Percentiles rank a stretch among this genome's conserved stretches.
Conservation (phyloP, 2,888 invertebrate species). For the Pelosia muscerda region DNA sequence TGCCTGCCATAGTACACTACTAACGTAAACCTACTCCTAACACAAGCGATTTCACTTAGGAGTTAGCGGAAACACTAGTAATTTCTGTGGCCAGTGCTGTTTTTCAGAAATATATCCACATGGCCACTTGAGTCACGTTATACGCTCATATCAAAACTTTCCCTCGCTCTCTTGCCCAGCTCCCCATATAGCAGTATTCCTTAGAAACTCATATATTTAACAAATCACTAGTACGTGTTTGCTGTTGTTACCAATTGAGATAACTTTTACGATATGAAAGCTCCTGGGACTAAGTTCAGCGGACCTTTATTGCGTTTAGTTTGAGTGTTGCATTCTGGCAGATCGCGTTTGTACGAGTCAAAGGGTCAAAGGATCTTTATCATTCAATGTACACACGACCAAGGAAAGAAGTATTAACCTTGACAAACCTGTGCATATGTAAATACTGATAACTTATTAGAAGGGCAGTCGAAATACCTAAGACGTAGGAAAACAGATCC, state of each 20-base stretch:
- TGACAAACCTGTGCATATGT: no score
- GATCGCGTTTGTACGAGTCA: slow-evolving; percentile 9
- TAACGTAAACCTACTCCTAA: no score
- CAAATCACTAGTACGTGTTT: slow-evolving; percentile 42
- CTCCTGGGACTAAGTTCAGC: slow-evolving; percentile 32
- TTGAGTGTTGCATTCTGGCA: slow-evolving; percentile 21
- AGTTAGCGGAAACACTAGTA: no score
- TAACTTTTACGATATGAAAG: slow-evolving; percentile 23
- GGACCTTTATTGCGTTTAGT: slow-evolving; percentile 29
- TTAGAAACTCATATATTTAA: slow-evolving; percentile 19
- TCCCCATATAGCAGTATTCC: background rate
- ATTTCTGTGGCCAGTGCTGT: no score
- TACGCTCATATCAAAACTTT: background rate
- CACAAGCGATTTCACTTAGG: no score
- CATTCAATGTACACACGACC: background rate
- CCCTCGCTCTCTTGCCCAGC: background rate
- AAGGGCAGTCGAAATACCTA: no score
- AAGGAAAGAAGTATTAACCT: no score
- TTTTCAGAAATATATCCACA: background rate
- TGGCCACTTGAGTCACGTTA: background rate
- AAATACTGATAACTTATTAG: no score
- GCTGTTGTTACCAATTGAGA: slow-evolving; percentile 20
- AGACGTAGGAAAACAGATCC: no score
- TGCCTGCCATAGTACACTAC: no score
- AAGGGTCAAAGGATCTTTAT: background rate